These are phyloP conservation scores for Aleiodes testaceus DNA, from an alignment of 2,888 invertebrate genomes.

Conservation along the genomic window DNA sequence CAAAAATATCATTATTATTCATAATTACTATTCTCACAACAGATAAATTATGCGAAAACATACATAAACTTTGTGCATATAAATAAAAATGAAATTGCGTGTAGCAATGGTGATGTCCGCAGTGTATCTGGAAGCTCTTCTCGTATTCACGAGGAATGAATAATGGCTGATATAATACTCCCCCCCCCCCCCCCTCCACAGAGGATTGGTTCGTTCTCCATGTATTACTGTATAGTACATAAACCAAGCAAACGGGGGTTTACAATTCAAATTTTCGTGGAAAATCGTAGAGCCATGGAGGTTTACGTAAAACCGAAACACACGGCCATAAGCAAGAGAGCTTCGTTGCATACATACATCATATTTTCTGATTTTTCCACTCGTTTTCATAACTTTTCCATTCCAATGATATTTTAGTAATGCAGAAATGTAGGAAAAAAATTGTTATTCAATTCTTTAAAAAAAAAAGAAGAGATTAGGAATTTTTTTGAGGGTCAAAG, in stretches of 20 bases:
- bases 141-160: constrained; percentile 49
- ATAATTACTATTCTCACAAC: constrained; percentile 51
- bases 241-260: constrained; percentile 47
- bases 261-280: constrained; percentile 59
- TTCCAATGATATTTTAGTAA: neutral
- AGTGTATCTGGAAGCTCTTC: constrained; percentile 41
- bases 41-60: constrained; percentile 34
- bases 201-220: constrained; percentile 47
- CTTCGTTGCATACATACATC: constrained; percentile 30
- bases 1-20: constrained; percentile 6
- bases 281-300: constrained; percentile 52
- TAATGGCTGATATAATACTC: constrained; percentile 51
- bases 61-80: constrained; percentile 48
- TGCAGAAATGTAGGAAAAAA: too few relatives aligned
- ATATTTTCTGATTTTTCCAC: constrained; percentile 32
- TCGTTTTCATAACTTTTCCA: constrained; percentile 22
- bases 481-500: too few relatives aligned
- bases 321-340: constrained; percentile 18
- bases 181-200: constrained; percentile 32
- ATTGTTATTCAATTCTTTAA: too few relatives aligned
- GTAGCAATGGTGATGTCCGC: constrained; percentile 38
- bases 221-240: constrained; percentile 19
- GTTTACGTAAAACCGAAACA: constrained; percentile 40
- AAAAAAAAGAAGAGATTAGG: too few relatives aligned
- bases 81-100: constrained; percentile 53